Percentiles rank a stretch among this genome's conserved stretches.
Evolutionary conservation across 2,113 vertebrate genomes (phyloP).

Genomic region (Muscicapa adusta): DNA sequence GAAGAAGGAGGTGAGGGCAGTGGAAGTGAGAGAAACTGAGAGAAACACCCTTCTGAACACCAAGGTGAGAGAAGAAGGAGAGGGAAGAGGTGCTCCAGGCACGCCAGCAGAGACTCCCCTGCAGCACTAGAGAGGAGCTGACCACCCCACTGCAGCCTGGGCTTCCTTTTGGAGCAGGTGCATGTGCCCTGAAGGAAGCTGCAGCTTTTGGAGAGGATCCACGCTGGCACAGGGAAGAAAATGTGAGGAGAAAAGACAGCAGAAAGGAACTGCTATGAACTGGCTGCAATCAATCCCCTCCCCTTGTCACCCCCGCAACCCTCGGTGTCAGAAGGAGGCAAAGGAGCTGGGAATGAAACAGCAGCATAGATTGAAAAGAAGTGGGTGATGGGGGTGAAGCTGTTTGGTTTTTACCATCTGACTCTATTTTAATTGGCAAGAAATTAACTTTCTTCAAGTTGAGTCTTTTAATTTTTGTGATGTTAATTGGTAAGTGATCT

Average conservation of each 20-base stretch:
- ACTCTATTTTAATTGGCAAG: neutral
- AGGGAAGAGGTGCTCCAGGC: neutral
- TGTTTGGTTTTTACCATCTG: neutral
- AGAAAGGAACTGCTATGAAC: neutral
- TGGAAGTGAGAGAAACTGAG: no score
- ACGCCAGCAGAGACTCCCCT: neutral
- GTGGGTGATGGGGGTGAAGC: rapidly evolving
- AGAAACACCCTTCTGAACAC: neutral
- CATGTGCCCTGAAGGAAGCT: neutral
- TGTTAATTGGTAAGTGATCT: neutral
- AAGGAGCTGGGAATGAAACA: neutral
- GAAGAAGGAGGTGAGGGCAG: no score
- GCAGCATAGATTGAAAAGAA: neutral
- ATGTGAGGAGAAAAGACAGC: neutral
- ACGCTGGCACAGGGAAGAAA: rapidly evolving
- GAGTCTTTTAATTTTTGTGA: neutral
- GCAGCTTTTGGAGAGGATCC: neutral
- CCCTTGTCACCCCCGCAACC: neutral
- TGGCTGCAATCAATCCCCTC: neutral
- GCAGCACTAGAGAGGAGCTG: neutral
- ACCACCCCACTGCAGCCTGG: neutral
- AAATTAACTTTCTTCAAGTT: neutral
- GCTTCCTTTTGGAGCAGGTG: rapidly evolving
- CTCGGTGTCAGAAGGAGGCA: rapidly evolving
- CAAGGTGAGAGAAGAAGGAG: neutral